A percentile compares a stretch with the other conserved stretches of the same genome.
Conservation (phyloP, 2,113 vertebrate species). For the Chaenogobius annularis region DNA sequence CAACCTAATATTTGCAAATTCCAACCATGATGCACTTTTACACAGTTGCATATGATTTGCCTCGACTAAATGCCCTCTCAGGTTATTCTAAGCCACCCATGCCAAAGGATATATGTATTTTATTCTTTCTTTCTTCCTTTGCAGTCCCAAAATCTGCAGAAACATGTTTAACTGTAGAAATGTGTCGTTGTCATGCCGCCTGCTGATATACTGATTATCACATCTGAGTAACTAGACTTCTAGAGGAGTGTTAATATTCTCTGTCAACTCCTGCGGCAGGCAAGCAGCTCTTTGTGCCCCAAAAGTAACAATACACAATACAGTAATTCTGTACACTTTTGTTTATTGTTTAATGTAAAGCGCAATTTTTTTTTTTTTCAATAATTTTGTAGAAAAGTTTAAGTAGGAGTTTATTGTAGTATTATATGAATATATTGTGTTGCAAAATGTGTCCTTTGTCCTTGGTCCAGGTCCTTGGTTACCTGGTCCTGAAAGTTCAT, state of each 20-base stretch:
- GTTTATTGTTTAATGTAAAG: too few relatives aligned
- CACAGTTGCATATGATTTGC: not conserved
- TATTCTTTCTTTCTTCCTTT: not conserved
- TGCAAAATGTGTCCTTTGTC: too few relatives aligned
- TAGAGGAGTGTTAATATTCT: constrained; percentile 18
- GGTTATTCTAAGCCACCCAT: not conserved
- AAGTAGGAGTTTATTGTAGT: too few relatives aligned
- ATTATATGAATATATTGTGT: too few relatives aligned
- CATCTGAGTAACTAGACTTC: constrained; percentile 10
- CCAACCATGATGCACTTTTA: not conserved
- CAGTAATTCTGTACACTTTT: too few relatives aligned
- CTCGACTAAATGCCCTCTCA: too few relatives aligned
- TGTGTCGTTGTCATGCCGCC: not conserved
- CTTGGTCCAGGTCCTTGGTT: too few relatives aligned
- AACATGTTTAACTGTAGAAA: too few relatives aligned
- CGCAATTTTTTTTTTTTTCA: too few relatives aligned
- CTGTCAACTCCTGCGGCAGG: constrained; percentile 2
- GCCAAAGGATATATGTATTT: not conserved
- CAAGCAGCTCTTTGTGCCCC: not conserved
- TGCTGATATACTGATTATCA: constrained; percentile 26
- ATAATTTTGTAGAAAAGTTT: too few relatives aligned
- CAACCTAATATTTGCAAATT: not conserved
- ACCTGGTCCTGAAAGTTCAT: too few relatives aligned
- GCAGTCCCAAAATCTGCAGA: not conserved
- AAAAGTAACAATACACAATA: too few relatives aligned